A percentile compares a stretch with the other conserved stretches of the same genome.
These are phyloP conservation scores for Cathartes aura DNA, from an alignment of 2,113 vertebrate genomes.

Conservation along the genomic window DNA sequence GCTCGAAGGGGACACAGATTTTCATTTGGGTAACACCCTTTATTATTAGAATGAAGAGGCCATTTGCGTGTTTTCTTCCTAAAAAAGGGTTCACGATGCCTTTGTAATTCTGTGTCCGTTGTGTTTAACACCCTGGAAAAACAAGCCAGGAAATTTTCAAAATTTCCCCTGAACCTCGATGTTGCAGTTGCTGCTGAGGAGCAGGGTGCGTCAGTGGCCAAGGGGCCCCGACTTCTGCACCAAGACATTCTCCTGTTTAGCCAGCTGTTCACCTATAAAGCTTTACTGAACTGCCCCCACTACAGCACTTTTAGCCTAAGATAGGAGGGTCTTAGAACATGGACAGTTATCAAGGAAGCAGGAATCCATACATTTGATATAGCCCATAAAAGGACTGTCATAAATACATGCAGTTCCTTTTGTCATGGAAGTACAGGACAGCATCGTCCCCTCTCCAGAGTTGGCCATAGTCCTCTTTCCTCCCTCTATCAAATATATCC, in stretches of 20 bases:
- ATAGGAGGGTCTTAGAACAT: background rate
- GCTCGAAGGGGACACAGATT: background rate
- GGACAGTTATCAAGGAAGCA: background rate
- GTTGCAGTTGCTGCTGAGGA: background rate
- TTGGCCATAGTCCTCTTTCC: background rate
- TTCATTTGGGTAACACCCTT: background rate
- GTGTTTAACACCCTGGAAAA: background rate
- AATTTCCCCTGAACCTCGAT: background rate
- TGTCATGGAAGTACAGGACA: background rate
- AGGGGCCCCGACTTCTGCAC: background rate
- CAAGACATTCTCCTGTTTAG: background rate
- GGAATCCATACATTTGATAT: background rate
- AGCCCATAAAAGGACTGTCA: rapidly evolving
- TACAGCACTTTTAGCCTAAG: background rate
- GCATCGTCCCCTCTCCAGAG: background rate
- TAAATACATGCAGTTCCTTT: background rate
- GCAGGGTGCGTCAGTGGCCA: background rate
- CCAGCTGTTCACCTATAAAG: background rate
- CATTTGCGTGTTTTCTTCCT: background rate
- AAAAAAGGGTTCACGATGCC: rapidly evolving
- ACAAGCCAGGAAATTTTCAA: background rate
- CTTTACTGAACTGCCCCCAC: background rate
- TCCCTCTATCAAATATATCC: background rate
- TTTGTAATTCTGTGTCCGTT: background rate
- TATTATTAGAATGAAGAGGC: background rate